phyloP scores from a whole-genome alignment of 2,797 vertebrate genomes.

The Zonotrichia albicollis region DNA sequence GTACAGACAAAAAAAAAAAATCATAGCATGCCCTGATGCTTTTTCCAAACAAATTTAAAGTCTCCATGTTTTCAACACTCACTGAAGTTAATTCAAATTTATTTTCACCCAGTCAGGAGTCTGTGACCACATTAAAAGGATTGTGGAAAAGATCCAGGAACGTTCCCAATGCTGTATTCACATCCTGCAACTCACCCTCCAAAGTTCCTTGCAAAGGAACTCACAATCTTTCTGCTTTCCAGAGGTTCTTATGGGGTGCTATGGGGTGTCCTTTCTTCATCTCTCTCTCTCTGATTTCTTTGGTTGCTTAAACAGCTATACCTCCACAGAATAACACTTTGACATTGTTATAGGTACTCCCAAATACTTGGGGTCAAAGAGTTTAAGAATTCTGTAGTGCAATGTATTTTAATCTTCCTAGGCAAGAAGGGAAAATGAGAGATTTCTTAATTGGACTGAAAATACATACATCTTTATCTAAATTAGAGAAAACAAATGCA shows the following conservation, averaged over 20 bases:
- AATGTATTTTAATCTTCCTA: neutral
- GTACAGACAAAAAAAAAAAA: conserved; percentile 30
- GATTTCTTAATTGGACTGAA: neutral
- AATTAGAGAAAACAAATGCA: neutral
- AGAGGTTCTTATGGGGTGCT: neutral
- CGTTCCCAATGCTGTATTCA: conserved; percentile 42
- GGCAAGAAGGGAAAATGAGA: neutral
- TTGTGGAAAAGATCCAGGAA: conserved; percentile 36
- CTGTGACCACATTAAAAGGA: conserved; percentile 58
- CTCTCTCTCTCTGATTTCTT: neutral
- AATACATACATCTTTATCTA: neutral
- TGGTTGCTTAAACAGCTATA: neutral
- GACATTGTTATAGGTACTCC: neutral
- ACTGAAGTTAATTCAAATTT: conserved; percentile 51
- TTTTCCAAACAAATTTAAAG: conserved; percentile 54
- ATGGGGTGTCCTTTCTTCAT: neutral
- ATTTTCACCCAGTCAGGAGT: conserved; percentile 57
- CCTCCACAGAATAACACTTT: neutral
- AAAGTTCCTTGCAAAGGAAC: neutral
- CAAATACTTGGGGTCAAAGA: neutral
- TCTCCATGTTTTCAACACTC: conserved; percentile 52
- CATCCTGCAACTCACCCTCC: conserved; percentile 32
- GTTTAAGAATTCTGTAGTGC: neutral
- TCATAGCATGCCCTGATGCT: neutral
- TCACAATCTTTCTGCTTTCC: neutral